Conservation (phyloP, 1,140 invertebrate species). For the Drosophila ambigua region DNA sequence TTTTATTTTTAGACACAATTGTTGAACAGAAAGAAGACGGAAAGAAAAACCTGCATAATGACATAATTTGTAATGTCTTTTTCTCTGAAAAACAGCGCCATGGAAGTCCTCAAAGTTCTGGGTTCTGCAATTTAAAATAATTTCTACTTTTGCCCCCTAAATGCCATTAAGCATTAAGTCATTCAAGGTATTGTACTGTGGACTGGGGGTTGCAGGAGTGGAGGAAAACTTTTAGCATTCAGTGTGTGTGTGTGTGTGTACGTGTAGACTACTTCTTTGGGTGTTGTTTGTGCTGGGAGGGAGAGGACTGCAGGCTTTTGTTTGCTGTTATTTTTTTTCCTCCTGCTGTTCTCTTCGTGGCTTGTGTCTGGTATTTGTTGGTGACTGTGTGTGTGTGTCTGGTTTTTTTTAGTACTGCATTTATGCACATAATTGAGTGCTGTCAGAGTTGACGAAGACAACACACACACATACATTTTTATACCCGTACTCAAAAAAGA, state of each 20-base stretch:
- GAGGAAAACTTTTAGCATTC: conserved; percentile 46
- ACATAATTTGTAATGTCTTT: conserved; percentile 72
- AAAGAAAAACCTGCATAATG: conserved; percentile 28
- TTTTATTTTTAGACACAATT: conserved; percentile 51
- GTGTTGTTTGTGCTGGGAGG: no score
- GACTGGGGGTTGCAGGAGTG: conserved; percentile 7
- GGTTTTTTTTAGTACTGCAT: conserved; percentile 43
- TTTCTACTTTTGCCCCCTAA: conserved; percentile 66
- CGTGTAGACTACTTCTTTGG: not conserved
- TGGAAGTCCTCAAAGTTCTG: conserved; percentile 47
- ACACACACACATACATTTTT: not conserved
- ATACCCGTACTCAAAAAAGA: no score
- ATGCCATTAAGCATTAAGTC: conserved; percentile 79
- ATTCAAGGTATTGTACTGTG: conserved; percentile 23
- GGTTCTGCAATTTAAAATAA: conserved; percentile 74
- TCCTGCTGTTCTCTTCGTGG: not conserved
- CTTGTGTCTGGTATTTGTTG: no score
- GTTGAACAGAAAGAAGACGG: conserved; percentile 19
- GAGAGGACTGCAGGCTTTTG: conserved; percentile 29
- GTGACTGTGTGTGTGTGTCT: conserved; percentile 9
- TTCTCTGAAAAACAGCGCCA: conserved; percentile 15
- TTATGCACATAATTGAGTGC: conserved; percentile 73
- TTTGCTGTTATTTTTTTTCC: conserved; percentile 38
- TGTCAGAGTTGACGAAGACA: conserved; percentile 19
- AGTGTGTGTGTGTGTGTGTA: conserved; percentile 26